Evolutionary conservation across 2,888 invertebrate genomes (phyloP).

Genomic region (Microplitis deprimator): DNA sequence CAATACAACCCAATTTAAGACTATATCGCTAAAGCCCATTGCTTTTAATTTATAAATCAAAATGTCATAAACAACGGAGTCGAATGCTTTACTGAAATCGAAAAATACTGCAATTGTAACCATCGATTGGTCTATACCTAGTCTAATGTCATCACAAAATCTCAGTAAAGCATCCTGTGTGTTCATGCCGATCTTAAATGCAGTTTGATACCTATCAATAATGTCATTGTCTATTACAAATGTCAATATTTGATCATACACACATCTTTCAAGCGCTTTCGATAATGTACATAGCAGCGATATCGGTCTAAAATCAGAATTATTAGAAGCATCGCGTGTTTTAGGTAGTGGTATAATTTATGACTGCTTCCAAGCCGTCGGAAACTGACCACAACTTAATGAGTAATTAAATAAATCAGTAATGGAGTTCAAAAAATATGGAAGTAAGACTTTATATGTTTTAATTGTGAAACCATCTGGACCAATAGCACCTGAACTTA

Average conservation of each 20-base stretch:
- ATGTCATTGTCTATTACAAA: too few species aligned
- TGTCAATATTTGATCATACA: background rate
- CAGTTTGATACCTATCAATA: too few species aligned
- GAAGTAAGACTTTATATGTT: background rate
- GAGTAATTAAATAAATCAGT: background rate
- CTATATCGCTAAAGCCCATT: too few species aligned
- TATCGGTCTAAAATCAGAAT: background rate
- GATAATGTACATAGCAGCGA: constrained; percentile 21
- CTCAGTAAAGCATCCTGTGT: too few species aligned
- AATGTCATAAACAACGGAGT: too few species aligned
- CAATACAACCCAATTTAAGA: too few species aligned
- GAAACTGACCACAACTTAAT: background rate
- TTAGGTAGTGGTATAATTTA: background rate
- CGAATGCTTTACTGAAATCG: too few species aligned
- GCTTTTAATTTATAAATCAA: too few species aligned
- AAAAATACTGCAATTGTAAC: too few species aligned
- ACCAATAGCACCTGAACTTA: constrained; percentile 7
- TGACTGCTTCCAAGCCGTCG: background rate
- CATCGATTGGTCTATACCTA: too few species aligned
- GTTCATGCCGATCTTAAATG: too few species aligned
- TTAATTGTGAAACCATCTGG: background rate
- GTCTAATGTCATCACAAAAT: too few species aligned
- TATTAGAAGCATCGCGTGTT: background rate
- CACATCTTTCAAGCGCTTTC: constrained; percentile 23
- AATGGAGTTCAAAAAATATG: background rate